Percentiles rank a stretch among this genome's conserved stretches.
Evolutionary conservation across 2,888 invertebrate species (phyloP).

Genomic region (Aphodius granarius): DNA sequence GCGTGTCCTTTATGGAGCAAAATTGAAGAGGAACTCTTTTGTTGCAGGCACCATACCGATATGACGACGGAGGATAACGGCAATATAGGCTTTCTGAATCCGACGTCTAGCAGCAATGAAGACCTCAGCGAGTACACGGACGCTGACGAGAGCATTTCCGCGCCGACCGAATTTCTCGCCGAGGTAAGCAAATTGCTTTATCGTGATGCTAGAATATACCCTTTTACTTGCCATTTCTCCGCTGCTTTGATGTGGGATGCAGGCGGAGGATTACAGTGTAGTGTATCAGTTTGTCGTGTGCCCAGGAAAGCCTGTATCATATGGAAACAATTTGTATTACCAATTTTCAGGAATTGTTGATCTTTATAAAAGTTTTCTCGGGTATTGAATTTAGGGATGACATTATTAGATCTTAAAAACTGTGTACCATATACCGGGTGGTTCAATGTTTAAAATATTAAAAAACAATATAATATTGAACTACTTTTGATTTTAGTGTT

Average conservation of each 20-base stretch:
- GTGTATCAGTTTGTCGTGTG: too few relatives aligned
- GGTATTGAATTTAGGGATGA: too few relatives aligned
- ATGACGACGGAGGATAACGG: constrained; percentile 54
- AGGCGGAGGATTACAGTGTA: not conserved
- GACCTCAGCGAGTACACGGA: constrained; percentile 70
- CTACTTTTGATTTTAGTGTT: too few relatives aligned
- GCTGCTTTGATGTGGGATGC: not conserved
- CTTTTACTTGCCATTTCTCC: not conserved
- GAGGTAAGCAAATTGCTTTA: constrained; percentile 58
- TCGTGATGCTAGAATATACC: not conserved
- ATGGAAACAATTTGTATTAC: too few relatives aligned
- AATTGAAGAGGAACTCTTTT: not conserved
- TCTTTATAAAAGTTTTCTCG: too few relatives aligned
- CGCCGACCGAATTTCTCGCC: constrained; percentile 75
- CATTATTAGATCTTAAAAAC: too few relatives aligned
- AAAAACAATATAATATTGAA: too few relatives aligned
- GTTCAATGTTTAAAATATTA: too few relatives aligned
- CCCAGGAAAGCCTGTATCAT: too few relatives aligned
- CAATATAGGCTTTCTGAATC: constrained; percentile 49
- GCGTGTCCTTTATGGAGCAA: not conserved
- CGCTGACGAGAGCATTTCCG: constrained; percentile 72
- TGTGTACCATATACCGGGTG: too few relatives aligned
- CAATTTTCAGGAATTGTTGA: too few relatives aligned
- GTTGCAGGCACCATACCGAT: not conserved
- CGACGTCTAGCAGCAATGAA: constrained; percentile 62